Conservation (phyloP, 2,888 invertebrate genomes). For the Anoplius nigerrimus region DNA sequence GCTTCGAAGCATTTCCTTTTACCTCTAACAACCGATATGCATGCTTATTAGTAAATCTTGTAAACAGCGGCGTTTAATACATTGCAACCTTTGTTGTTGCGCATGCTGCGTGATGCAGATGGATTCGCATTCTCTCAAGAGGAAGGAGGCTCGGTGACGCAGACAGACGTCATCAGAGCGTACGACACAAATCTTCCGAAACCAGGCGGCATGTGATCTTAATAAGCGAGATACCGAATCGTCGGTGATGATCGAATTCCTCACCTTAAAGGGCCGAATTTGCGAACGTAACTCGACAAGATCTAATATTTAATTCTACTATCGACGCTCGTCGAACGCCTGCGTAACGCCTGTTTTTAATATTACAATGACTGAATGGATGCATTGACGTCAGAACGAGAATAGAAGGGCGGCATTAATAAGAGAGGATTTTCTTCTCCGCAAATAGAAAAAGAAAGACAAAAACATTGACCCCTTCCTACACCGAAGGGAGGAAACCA, state of each 20-base stretch:
- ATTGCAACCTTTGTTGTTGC: slow-evolving; percentile 55
- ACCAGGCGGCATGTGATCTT: slow-evolving; percentile 82
- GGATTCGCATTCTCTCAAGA: slow-evolving; percentile 99
- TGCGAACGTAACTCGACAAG: not conserved
- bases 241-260: slow-evolving; percentile 19
- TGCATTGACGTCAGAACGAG: not conserved
- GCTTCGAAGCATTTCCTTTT: too few species aligned
- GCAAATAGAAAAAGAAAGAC: too few species aligned
- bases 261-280: slow-evolving; percentile 24
- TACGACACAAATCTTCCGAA: slow-evolving; percentile 95
- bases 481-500: too few species aligned
- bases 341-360: slow-evolving; percentile 43
- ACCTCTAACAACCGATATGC: slow-evolving; percentile 15
- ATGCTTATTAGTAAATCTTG: slow-evolving; percentile 31
- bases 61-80: slow-evolving; percentile 46
- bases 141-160: slow-evolving; percentile 96
- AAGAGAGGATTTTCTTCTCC: too few species aligned
- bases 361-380: slow-evolving; percentile 21
- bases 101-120: slow-evolving; percentile 79
- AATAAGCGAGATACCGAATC: slow-evolving; percentile 39
- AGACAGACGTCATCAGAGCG: slow-evolving; percentile 95
- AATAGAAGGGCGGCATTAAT: too few species aligned
- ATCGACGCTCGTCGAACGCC: slow-evolving; percentile 23
- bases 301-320: not conserved
- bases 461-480: too few species aligned